Base-by-base conservation (phyloP, 2,113 vertebrate species). In the Eolophus roseicapilla region DNA sequence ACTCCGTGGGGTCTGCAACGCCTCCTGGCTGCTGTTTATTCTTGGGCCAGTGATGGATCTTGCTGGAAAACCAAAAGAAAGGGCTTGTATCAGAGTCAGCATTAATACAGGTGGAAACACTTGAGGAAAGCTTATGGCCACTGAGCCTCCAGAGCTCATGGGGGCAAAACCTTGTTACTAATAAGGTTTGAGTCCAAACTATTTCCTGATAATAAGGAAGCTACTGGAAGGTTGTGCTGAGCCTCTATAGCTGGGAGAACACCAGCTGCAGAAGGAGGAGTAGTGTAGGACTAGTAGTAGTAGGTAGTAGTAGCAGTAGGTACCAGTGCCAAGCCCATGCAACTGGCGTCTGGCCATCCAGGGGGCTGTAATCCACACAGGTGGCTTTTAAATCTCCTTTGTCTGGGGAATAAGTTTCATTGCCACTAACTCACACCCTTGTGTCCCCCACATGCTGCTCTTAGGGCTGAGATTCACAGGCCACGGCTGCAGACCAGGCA, bases 321-420 rank as follows among this genome's bases (percentile, higher is more conserved):
- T 9, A 21, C 7, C 65, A 52, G 24, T 73, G 21, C 31, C 57
- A 49, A 71, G 20, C 11, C 57, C 3, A 2, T 74, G 33, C 37
- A 7, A 77, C 31, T 8, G 2, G 3, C 0, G 0, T 35, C 46
- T 78, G 67, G 28, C 16, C 29, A 17, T 5, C 31, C 31, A n/a
- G 11, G 11, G 35, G 18, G 19, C 24, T 62, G 41, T 53, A 63
- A 82, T 85, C 55, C 37, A 82, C 21, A 62, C 5, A 0, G 28
- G 28, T 86, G 70, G 16, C 62, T 92, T 94, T 59, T 24, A 76
- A 47, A 82, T 63, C 31, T 33, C 31, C 19, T 68, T 76, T 63
- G 18, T 29, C 35, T 83, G 44, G 19, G 13, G 9, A 68, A 83
- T 28, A 55, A 47, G 3, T 24, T 82, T 24, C 46, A 11, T 1